Base-by-base conservation (phyloP, 2,888 invertebrate genomes). In the Drosophila affinis region DNA sequence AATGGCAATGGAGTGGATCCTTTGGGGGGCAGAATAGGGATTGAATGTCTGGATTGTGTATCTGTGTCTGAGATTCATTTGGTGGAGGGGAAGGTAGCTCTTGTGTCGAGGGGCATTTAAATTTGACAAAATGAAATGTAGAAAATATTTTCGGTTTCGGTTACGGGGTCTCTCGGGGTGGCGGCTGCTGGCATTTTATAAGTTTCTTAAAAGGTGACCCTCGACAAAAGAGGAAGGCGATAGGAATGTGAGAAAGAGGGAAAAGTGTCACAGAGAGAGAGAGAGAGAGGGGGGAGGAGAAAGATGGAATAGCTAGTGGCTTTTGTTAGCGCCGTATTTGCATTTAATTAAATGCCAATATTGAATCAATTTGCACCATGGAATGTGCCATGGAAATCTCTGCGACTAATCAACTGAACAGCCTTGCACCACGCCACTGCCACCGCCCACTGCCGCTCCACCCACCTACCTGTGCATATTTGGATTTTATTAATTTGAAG, bases 291-390 rank as follows among this genome's bases (percentile, higher is more conserved):
- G 4, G 3, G 12, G 32, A 5, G 18, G 18, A 21, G 9, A 12
- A 18, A 12, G 47, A 12, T 7, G 56, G 9, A 32, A 14, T 2
- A n/a, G 39, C 39, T 39, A n/a, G 39, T 39, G 14, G 39, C n/a
- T 39, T 39, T 39, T 39, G 78, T 70, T 71, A 74, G 70, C 70
- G 2, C 65, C 70, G 32, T 72, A 64, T 86, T 86, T 81, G 79
- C 80, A 84, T 87, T 88, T 84, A 86, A 86, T 86, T 86, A 86
- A 84, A 84, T 79, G 72, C 77, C 82, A 87, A 86, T 87, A 87
- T 88, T 84, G 85, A 88, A 80, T 86, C 79, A 84, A 81, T 84
- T 87, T 86, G 79, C 84, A 81, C 39, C 79, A 71, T 76, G 68
- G 75, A 84, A 88, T 84, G 76, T 70, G 53, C 68, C 76, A 74